These are phyloP conservation scores for Eubasilissa splendida DNA, from an alignment of 2,888 invertebrate species.

Conservation along the genomic window DNA sequence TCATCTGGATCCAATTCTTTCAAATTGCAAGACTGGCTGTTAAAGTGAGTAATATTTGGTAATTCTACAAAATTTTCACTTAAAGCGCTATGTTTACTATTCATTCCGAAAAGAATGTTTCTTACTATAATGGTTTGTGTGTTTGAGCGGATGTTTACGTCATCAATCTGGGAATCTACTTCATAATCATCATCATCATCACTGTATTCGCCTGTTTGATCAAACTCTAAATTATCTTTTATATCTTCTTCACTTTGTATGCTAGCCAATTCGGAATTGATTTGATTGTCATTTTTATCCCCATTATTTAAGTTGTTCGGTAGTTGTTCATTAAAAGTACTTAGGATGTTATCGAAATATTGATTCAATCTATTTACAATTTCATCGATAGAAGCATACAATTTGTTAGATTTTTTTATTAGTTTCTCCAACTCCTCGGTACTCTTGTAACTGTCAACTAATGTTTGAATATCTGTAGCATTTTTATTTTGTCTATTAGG, in stretches of 20 bases:
- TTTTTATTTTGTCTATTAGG: constrained; percentile 7
- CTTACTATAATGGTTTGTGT: neutral
- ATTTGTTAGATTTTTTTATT: neutral
- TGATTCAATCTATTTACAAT: constrained; percentile 14
- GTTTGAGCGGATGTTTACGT: neutral
- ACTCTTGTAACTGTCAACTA: constrained; percentile 1
- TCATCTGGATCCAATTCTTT: too few relatives aligned
- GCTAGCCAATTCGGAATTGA: neutral
- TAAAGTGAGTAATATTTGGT: too few relatives aligned
- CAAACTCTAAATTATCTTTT: neutral
- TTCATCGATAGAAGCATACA: constrained; percentile 11
- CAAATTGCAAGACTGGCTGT: too few relatives aligned
- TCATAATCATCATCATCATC: neutral
- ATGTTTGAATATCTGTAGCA: neutral
- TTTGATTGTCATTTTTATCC: too few relatives aligned
- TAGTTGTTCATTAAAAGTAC: too few relatives aligned
- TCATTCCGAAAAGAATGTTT: constrained; percentile 2
- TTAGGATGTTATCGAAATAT: too few relatives aligned
- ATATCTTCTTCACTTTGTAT: neutral
- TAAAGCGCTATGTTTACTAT: neutral
- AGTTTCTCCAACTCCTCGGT: neutral
- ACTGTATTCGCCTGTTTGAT: neutral
- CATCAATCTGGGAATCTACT: neutral
- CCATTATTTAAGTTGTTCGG: too few relatives aligned
- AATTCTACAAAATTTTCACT: too few relatives aligned